These are phyloP conservation scores for Penaeus japonicus DNA, from an alignment of 1,140 invertebrate genomes.

Conservation along the genomic window DNA sequence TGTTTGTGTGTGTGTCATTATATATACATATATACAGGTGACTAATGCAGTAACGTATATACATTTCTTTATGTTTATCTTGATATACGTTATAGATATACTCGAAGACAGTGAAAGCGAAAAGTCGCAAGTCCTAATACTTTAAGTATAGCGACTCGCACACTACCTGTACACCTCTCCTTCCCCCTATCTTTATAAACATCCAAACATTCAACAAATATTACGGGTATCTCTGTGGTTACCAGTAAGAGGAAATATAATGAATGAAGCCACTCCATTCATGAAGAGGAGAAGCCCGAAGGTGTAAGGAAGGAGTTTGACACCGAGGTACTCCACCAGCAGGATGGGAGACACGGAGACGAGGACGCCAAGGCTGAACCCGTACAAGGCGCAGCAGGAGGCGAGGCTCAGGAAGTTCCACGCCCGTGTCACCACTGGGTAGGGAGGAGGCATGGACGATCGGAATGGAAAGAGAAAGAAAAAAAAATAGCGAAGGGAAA, in stretches of 20 bases:
- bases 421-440: not conserved
- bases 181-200: too few relatives aligned
- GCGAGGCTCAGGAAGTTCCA: not conserved
- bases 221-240: not conserved
- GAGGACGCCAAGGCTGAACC: not conserved
- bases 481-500: not conserved
- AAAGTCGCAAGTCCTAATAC: too few relatives aligned
- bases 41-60: too few relatives aligned
- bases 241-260: not conserved
- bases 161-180: too few relatives aligned
- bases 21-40: too few relatives aligned
- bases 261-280: not conserved
- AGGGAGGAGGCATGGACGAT: too few relatives aligned
- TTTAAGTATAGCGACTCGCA: too few relatives aligned
- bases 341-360: not conserved
- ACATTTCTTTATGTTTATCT: too few relatives aligned
- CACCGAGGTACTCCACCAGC: not conserved
- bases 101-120: too few relatives aligned
- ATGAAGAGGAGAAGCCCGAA: not conserved
- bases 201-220: too few relatives aligned
- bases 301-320: not conserved
- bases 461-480: not conserved
- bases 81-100: too few relatives aligned
- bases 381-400: not conserved
- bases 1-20: too few relatives aligned